These are phyloP conservation scores for Pristionchus entomophagus DNA, from an alignment of 2,888 invertebrate species.

Conservation along the genomic window DNA sequence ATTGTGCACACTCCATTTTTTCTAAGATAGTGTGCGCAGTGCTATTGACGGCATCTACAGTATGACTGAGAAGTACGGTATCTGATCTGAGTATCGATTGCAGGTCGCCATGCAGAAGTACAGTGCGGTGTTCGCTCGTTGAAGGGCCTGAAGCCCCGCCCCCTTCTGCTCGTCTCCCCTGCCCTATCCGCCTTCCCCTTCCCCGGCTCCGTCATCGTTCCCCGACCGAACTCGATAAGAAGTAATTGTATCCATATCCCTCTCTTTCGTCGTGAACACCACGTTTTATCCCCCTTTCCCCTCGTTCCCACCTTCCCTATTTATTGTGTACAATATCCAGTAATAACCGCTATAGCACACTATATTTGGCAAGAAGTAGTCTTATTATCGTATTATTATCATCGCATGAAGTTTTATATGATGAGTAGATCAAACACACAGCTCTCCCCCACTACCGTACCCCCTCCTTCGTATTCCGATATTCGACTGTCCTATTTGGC, in stretches of 20 bases:
- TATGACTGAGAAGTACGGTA: not conserved
- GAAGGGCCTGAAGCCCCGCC: not conserved
- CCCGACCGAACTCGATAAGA: conserved; percentile 7
- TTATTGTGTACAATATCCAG: conserved; percentile 9
- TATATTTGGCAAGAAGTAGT: conserved; percentile 9
- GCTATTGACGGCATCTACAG: not conserved
- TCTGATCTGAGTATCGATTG: not conserved
- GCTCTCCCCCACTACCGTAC: conserved; percentile 14
- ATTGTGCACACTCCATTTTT: no score
- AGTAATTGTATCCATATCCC: conserved; percentile 21
- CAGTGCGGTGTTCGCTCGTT: conserved; percentile 3
- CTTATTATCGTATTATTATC: not conserved
- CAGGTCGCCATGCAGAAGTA: conserved; percentile 21
- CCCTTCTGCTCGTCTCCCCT: not conserved
- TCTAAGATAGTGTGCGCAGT: no score
- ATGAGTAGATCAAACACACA: no score
- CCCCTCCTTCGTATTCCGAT: not conserved
- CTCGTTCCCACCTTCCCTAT: not conserved
- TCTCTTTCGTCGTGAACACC: not conserved
- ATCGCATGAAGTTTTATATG: not conserved
- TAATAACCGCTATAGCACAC: not conserved
- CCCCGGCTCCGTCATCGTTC: not conserved
- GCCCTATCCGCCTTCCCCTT: not conserved
- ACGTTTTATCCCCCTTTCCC: not conserved
- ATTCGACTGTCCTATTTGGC: not conserved